Percentiles rank a stretch among this genome's conserved stretches.
phyloP scores from a whole-genome alignment of 2,113 vertebrate genomes.

The Choloepus hoffmanni region DNA sequence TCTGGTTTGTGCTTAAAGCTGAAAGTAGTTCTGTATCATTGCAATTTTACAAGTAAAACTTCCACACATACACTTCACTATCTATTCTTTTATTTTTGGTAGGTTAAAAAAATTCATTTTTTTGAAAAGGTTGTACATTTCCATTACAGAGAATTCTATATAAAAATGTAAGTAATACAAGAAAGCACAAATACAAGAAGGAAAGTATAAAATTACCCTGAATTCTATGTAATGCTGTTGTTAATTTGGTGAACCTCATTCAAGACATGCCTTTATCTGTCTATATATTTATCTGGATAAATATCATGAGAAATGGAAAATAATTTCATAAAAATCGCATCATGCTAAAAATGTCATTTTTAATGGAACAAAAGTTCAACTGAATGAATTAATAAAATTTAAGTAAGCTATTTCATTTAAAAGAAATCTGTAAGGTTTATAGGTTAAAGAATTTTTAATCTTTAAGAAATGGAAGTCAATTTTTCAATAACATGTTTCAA shows the following conservation, averaged over 20 bases:
- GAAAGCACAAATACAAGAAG: not conserved
- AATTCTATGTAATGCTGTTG: not conserved
- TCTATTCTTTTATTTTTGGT: not conserved
- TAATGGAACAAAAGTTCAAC: not conserved
- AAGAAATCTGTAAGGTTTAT: not conserved
- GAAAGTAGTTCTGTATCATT: not conserved
- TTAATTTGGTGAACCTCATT: not conserved
- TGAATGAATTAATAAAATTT: not conserved
- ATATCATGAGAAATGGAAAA: not conserved
- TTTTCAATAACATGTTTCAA: not conserved
- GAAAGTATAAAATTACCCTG: not conserved
- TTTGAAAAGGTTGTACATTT: not conserved
- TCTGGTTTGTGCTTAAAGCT: not conserved
- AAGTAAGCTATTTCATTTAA: not conserved
- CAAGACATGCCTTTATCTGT: not conserved
- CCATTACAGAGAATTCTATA: not conserved
- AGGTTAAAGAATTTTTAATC: not conserved
- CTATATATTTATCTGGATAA: not conserved
- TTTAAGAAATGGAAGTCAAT: not conserved
- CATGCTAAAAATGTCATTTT: not conserved
- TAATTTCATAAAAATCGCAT: not conserved
- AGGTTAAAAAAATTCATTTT: constrained; percentile 2
- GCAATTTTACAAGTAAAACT: not conserved
- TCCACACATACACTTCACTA: not conserved
- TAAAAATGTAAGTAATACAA: constrained; percentile 3